Evolutionary conservation across 2,797 vertebrate species (phyloP).

Genomic region (Amblyraja radiata): DNA sequence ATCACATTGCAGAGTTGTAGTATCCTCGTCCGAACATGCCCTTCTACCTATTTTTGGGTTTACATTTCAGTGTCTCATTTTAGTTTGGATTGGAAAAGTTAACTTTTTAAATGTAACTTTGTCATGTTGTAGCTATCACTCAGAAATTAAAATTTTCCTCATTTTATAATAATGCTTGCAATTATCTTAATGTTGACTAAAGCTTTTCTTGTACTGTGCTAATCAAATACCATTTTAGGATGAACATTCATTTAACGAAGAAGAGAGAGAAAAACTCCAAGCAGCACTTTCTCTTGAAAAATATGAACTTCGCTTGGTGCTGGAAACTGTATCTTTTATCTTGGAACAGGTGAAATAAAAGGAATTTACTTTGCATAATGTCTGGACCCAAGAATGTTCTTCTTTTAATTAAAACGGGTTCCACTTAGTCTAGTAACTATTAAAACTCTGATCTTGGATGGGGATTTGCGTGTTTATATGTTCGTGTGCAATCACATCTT

Average conservation of each 20-base stretch:
- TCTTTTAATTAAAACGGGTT: neutral
- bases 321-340: slow-evolving; percentile 85
- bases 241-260: slow-evolving; percentile 85
- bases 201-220: neutral
- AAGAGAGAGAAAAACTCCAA: slow-evolving; percentile 87
- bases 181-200: neutral
- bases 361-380: neutral
- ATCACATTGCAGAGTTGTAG: no score
- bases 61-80: neutral
- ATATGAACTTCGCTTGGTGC: slow-evolving; percentile 73
- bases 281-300: slow-evolving; percentile 79
- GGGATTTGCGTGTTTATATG: no score
- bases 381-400: neutral
- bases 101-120: neutral
- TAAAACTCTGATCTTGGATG: no score
- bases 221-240: slow-evolving; percentile 55
- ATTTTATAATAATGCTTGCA: neutral
- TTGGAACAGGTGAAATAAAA: slow-evolving; percentile 76
- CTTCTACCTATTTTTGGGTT: neutral
- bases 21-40: no score
- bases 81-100: neutral
- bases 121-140: neutral
- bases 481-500: no score
- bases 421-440: no score
- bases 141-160: neutral